Base-by-base conservation (phyloP, 92 coral and sea anemone genomes). In the Porites lobata region DNA sequence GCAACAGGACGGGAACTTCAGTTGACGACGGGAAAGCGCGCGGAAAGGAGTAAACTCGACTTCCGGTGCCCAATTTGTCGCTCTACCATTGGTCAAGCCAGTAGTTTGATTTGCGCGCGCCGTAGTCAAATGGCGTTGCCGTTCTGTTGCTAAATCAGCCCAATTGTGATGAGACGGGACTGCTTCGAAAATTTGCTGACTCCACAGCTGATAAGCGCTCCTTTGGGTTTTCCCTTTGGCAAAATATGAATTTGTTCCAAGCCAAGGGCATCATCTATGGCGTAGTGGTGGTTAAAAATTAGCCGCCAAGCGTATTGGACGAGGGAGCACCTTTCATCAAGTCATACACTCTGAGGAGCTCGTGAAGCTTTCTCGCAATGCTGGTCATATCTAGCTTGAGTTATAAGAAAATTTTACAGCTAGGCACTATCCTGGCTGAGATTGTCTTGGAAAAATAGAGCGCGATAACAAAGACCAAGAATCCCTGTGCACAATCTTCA, bases 381-480 rank as follows among this genome's bases (percentile, higher is more conserved):
- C 92, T 43, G 94, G 87, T 19, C 92, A 87, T 59, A 88, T 86
- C 32, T 29, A 29, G 32, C 75, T 51, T 94, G 19, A 85, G 85
- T 62, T 91, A 87, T 72, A 38, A 85, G n/a, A n/a, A 93, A 85
- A 93, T 87, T 79, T 77, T 87, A n/a, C 75, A 91, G 72, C 63
- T 88, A 26, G 93, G 89, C 89, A 91, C 90, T 29, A 29, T 29
- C 32, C 3, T 38, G 47, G 47, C 47, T 38, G 47, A 38, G 0
- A 38, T 7, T 38, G 47, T 38, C 6, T 38, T 38, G 96, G 85
- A 20, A 93, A 90, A 63, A 86, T 64, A 52, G 70, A 22, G 51
- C 90, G 88, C 15, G 92, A 88, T 85, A 91, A 85, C 24, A 77
- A 76, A 82, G 93, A 93, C 88, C 90, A 91, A 70, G 85, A 71